Base-by-base conservation (phyloP, 1,140 invertebrate genomes). In the Pseudobourletiella spinata region DNA sequence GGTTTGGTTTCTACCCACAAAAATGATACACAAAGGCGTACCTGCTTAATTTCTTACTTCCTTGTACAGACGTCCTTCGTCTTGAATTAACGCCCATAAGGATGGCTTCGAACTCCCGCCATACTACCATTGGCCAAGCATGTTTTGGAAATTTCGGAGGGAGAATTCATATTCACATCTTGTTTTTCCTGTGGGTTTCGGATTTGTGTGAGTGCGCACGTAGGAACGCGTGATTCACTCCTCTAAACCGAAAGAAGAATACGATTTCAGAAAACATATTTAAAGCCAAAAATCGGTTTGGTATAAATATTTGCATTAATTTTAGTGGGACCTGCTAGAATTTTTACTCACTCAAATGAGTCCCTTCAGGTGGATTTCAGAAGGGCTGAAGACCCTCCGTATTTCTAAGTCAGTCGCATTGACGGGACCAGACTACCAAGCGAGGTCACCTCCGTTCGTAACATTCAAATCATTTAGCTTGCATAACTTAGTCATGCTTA, bases 391-490 rank as follows among this genome's bases (percentile, higher is more conserved):
- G 35, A 63, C 30, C 30, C 28, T 68, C 2, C 56, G 63, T 16
- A 25, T 63, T 22, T 30, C 50, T 30, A 61, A 57, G 48, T 25
- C 14, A 6, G 18, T 8, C 0, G 42, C n/a, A 20, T 22, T 50
- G 3, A 22, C 39, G 1, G 52, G 20, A 14, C 18, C 51, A 30
- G 51, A 29, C 29, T 20, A 56, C 22, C 28, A 63, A 68, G 56
- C 56, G 50, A 68, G 66, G 66, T 68, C 42, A 68, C 59, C 61
- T 46, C 55, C 46, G 64, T 65, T 61, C 59, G 59, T 61, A 56
- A 14, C 4, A 6, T 51, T 46, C 22, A 46, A 46, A 14, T 46
- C 2, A 18, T 28, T 51, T 63, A 18, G 14, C 26, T 2, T 62
- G 29, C 25, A 35, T 58, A 16, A 25, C 44, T 48, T 54, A 18